Evolutionary conservation across 2,888 invertebrate species (phyloP).

Genomic region (Icerya purchasi): DNA sequence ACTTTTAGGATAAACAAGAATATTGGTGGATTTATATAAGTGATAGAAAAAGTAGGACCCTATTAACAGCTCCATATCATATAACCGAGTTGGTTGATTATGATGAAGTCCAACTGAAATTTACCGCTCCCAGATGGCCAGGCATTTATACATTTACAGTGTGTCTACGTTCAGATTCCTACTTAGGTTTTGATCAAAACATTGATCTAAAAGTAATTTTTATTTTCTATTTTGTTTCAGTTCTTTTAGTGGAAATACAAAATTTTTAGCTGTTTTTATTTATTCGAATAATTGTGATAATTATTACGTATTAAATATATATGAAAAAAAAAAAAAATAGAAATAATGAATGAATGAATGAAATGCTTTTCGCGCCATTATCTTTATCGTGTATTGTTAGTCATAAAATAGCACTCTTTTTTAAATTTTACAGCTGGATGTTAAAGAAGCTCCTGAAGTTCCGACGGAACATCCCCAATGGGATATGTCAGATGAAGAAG

Average conservation of each 20-base stretch:
- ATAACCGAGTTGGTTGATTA: constrained; percentile 74
- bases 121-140: constrained; percentile 87
- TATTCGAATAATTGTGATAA: too few species aligned
- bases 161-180: constrained; percentile 87
- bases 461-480: constrained; percentile 91
- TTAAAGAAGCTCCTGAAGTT: constrained; percentile 82
- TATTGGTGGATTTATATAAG: constrained; percentile 99
- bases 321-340: too few species aligned
- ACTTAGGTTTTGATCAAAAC: constrained; percentile 87
- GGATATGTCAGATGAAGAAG: constrained; percentile 87
- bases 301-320: too few species aligned
- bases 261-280: too few species aligned
- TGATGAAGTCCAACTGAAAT: constrained; percentile 84
- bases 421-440: constrained; percentile 48
- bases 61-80: constrained; percentile 81
- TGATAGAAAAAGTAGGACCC: constrained; percentile 75
- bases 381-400: too few species aligned
- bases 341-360: too few species aligned
- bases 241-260: too few species aligned
- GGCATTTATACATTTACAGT: constrained; percentile 83
- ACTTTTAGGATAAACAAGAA: constrained; percentile 63
- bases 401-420: constrained; percentile 5
- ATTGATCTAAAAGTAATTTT: constrained; percentile 60
- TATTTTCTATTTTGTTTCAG: too few species aligned
- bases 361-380: too few species aligned